phyloP scores from a whole-genome alignment of 2,113 vertebrate species.

The Saguinus midas region DNA sequence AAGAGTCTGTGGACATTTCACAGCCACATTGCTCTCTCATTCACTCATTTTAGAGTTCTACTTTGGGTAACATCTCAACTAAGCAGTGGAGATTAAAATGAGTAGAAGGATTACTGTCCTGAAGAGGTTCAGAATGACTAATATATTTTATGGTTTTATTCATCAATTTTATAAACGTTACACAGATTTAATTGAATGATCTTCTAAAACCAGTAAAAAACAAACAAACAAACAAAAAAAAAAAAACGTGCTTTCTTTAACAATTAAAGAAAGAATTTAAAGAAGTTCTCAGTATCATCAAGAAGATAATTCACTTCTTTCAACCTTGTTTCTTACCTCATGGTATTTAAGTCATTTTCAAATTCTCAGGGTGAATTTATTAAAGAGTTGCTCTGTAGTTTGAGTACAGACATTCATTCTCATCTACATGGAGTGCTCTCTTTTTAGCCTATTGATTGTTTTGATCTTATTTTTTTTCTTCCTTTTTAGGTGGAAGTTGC shows the following conservation, averaged over 20 bases:
- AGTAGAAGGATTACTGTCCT: background rate
- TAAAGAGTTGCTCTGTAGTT: background rate
- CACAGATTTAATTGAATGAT: background rate
- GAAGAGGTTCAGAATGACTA: background rate
- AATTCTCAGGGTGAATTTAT: background rate
- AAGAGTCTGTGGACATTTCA: fast-evolving
- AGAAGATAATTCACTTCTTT: background rate
- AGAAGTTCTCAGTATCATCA: background rate
- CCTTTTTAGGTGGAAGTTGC: constrained; percentile 53
- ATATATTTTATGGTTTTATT: background rate
- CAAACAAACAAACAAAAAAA: background rate
- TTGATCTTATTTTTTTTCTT: background rate
- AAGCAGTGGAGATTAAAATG: background rate
- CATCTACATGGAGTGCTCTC: background rate
- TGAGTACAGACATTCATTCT: constrained; percentile 47
- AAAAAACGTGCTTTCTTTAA: background rate
- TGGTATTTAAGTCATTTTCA: background rate
- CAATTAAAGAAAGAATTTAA: background rate
- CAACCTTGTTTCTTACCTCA: background rate
- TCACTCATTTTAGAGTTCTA: background rate
- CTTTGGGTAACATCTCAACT: background rate
- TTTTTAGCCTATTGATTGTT: background rate
- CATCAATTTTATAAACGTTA: background rate
- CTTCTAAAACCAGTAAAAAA: background rate
- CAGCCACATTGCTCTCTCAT: background rate